These are phyloP conservation scores for Perizoma affinitatum DNA, from an alignment of 2,888 invertebrate genomes.

Conservation along the genomic window DNA sequence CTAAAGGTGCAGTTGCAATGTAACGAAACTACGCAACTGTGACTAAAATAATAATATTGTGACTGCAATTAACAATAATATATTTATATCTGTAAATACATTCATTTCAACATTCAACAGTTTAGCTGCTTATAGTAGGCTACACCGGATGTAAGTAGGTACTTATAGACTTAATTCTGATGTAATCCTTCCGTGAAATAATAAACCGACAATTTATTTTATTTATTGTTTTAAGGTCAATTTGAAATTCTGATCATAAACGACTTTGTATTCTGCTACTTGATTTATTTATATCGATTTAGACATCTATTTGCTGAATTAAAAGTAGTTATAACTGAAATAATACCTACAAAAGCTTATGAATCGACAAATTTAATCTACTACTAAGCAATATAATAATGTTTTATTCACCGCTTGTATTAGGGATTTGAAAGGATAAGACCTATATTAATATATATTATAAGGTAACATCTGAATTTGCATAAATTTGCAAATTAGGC, in stretches of 20 bases:
- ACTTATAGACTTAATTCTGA: not conserved
- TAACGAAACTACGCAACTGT: no score
- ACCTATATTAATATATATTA: not conserved
- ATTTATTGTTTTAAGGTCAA: slow-evolving; percentile 3
- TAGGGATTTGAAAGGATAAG: no score
- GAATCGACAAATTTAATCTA: no score
- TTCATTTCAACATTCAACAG: no score
- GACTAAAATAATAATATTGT: no score
- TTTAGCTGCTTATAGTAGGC: no score
- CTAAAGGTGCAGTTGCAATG: not conserved
- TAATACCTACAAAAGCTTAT: no score
- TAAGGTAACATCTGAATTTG: not conserved
- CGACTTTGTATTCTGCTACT: slow-evolving; percentile 14
- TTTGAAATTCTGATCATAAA: slow-evolving; percentile 16
- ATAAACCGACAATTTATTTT: slow-evolving; percentile 9
- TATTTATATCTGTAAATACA: no score
- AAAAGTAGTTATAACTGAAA: not conserved
- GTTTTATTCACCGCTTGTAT: no score
- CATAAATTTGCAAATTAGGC: slow-evolving; percentile 14
- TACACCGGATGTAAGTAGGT: slow-evolving; percentile 7
- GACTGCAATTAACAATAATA: no score
- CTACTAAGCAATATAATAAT: no score
- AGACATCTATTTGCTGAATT: slow-evolving; percentile 56
- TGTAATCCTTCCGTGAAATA: slow-evolving; percentile 17
- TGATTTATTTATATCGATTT: slow-evolving; percentile 44